Conservation (phyloP, 1,140 invertebrate genomes). For the Drosophila yakuba region DNA sequence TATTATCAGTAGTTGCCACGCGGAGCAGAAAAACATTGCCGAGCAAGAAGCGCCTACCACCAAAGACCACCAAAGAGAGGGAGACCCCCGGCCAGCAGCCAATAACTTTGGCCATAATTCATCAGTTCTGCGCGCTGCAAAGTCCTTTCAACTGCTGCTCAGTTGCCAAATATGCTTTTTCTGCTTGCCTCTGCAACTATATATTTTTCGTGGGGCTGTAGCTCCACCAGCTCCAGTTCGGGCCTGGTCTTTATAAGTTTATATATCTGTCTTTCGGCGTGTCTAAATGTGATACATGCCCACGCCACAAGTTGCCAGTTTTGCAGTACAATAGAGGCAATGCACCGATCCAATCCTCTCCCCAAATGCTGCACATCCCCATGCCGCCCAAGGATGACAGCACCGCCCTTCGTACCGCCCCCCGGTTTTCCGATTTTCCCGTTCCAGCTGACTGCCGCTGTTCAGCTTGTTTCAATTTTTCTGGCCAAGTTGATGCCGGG, state of each 20-base stretch:
- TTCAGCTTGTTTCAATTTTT: conserved; percentile 76
- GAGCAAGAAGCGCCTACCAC: no score
- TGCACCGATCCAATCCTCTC: conserved; percentile 9
- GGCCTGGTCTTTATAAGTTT: conserved; percentile 73
- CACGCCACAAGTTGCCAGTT: conserved; percentile 38
- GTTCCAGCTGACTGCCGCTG: conserved; percentile 60
- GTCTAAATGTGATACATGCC: conserved; percentile 78
- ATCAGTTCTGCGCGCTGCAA: conserved; percentile 53
- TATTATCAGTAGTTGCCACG: conserved; percentile 67
- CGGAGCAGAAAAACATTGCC: conserved; percentile 50
- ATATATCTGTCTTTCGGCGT: conserved; percentile 74
- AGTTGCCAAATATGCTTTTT: conserved; percentile 73
- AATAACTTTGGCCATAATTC: conserved; percentile 77
- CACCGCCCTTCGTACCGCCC: neutral
- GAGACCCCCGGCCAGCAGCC: neutral
- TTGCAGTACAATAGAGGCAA: conserved; percentile 15
- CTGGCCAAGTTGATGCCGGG: conserved; percentile 61
- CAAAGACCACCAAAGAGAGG: no score
- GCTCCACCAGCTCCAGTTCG: neutral
- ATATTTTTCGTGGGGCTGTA: conserved; percentile 1
- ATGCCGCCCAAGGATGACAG: neutral
- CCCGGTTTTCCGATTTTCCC: conserved; percentile 34
- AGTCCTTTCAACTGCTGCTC: conserved; percentile 78
- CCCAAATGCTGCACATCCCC: neutral
- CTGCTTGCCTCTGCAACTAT: conserved; percentile 44